Evolutionary conservation across 2,797 vertebrate genomes (phyloP), one percentile per base, ranked within the genome.

Genomic region (Hydrophis major): DNA sequence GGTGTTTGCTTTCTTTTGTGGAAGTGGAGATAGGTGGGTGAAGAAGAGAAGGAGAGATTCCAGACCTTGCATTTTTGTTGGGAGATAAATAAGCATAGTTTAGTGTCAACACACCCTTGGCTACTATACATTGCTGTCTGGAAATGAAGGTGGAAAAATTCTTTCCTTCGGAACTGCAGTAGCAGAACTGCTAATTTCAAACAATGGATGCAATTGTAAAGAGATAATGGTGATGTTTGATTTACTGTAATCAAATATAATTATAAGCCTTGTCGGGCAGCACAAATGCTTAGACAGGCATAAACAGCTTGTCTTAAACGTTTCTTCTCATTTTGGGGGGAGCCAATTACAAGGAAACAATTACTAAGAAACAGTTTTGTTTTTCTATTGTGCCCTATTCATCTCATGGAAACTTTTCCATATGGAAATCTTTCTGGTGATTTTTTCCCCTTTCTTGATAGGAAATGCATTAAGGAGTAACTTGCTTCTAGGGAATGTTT

Each of bases 191-290:
- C 95, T 97, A 92, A 96, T 97, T 96, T 94, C 94, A 90, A 92
- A 94, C 94, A 96, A 96, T 69, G 94, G 95, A 56, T 74, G 0
- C 11, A 32, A 96, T 96, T 96, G 96, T 95, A 91, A 93, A 94
- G 94, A 88, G 94, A 95, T 94, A 94, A 95, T 95, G 87, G 93
- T 59, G 27, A 50, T 95, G 95, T 92, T 96, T 96, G 96, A 96
- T 96, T 96, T 96, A 91, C 94, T 94, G 94, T 95, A 96, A 96
- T 96, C 90, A 93, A 94, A 94, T 87, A 96, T 95, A 96, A 97
- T 97, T 97, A 95, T 89, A 94, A 93, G 93, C 89, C 90, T 90
- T 69, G 83, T 93, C 60, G 93, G 96, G 94, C 10, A n/a, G 89
- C 86, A 37, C 89, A 90, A 13, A 90, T 32, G 87, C 90, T 89